These are phyloP conservation scores for Drosophila repletoides DNA, from an alignment of 1,140 invertebrate species.

Conservation along the genomic window DNA sequence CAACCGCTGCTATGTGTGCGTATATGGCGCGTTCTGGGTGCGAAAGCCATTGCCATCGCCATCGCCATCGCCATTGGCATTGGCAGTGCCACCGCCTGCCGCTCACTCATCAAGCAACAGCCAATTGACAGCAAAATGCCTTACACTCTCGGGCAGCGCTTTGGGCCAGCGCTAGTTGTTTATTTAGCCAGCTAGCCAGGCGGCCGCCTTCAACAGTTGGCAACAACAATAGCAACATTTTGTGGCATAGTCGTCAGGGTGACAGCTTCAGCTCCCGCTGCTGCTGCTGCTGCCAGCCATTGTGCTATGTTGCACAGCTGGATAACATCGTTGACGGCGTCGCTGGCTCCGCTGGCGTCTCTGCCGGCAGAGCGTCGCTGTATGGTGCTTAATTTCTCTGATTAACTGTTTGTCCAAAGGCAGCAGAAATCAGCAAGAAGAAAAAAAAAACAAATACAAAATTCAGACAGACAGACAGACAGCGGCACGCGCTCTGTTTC, in stretches of 20 bases:
- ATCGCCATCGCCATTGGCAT: not conserved
- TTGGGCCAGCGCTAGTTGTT: slow-evolving; percentile 28
- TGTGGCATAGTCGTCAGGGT: slow-evolving; percentile 5
- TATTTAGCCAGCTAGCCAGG: slow-evolving; percentile 23
- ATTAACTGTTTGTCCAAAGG: slow-evolving; percentile 55
- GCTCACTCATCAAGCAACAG: slow-evolving; percentile 18
- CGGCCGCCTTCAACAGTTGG: slow-evolving; percentile 37
- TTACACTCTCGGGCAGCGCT: slow-evolving; percentile 19
- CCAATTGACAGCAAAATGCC: slow-evolving; percentile 25
- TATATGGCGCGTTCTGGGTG: not conserved
- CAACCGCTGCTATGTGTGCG: slow-evolving; percentile 6
- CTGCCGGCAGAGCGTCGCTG: slow-evolving; percentile 21
- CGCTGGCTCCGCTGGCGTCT: slow-evolving; percentile 24
- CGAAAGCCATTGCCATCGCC: not conserved
- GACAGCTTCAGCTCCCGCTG: slow-evolving; percentile 27
- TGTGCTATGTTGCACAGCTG: slow-evolving; percentile 47
- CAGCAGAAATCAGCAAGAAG: slow-evolving; percentile 5
- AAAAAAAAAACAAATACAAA: slow-evolving; percentile 27
- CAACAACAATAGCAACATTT: slow-evolving; percentile 39
- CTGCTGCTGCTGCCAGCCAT: slow-evolving; percentile 35
- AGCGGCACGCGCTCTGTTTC: slow-evolving; percentile 31
- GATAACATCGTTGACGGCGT: slow-evolving; percentile 38
- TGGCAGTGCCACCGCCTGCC: not conserved
- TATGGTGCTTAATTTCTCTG: slow-evolving; percentile 70
- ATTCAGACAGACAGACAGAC: slow-evolving; percentile 3